These are phyloP conservation scores for Ennomos fuscantarius DNA, from an alignment of 2,888 invertebrate genomes.

Conservation along the genomic window DNA sequence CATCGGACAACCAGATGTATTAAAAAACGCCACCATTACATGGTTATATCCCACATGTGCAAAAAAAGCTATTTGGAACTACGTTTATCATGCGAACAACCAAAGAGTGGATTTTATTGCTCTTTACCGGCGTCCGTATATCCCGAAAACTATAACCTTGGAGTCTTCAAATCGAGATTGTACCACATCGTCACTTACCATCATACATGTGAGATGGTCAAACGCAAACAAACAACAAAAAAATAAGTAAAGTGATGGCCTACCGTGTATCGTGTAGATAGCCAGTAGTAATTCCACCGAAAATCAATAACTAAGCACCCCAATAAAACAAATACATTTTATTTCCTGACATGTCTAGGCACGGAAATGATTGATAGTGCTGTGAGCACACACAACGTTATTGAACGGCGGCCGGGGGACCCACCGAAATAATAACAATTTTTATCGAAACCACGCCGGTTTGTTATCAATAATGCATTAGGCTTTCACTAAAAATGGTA, in stretches of 20 bases:
- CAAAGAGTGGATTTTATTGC: no score
- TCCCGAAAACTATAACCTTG: no score
- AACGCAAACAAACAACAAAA: no score
- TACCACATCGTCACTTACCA: no score
- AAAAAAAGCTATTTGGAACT: no score
- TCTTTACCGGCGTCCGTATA: no score
- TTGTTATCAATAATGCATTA: constrained; percentile 63
- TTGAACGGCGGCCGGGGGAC: constrained; percentile 65
- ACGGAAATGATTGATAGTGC: constrained; percentile 80
- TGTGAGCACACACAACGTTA: constrained; percentile 75
- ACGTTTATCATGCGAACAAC: no score
- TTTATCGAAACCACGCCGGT: constrained; percentile 48
- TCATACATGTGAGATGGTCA: no score
- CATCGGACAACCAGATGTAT: no score
- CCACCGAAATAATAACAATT: constrained; percentile 61
- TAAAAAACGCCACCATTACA: no score
- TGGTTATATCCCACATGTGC: no score
- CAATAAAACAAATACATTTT: constrained; percentile 76
- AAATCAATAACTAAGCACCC: constrained; percentile 74
- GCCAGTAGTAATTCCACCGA: constrained; percentile 61
- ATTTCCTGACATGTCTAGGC: constrained; percentile 72
- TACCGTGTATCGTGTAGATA: constrained; percentile 44
- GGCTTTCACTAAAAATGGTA: constrained; percentile 47
- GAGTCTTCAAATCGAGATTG: no score
- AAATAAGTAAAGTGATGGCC: constrained; percentile 23